Base-by-base conservation (phyloP, 2,113 vertebrate genomes). In the Rhadina sibilatrix region DNA sequence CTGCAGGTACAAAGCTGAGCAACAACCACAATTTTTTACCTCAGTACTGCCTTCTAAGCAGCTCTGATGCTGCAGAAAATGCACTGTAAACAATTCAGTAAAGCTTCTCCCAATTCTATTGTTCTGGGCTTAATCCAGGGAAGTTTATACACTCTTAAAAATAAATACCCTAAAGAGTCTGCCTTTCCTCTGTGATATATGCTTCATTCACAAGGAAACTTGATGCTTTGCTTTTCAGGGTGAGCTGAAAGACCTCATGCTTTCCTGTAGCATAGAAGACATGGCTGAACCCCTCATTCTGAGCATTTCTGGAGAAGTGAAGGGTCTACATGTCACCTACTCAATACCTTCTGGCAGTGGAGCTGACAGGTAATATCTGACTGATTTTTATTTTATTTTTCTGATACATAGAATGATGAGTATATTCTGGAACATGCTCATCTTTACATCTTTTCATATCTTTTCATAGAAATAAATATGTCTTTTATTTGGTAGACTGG, bases 241-340 rank as follows among this genome's bases (percentile, higher is more conserved):
- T 47, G 97, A 98, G 70, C 92, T 99, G 93, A 98, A 94, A 5
- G 95, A 98, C 12, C 97, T 99, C 35, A 79, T n/a, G 44, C 98
- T 99, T 56, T 90, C 97, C 65, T 99, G 99, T 94, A 95, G 97
- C 12, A 96, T 99, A 89, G 97, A 98, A 85, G 98, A 98, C 68
- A 99, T 99, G 98, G 88, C 71, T 74, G 97, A 98, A 19, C 98
- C 98, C 6, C 98, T 99, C 52, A 94, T 98, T 47, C 94, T 99
- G 44, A 94, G 95, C 23, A 97, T 99, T 87, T 96, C 96, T 35
- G 98, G 97, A 82, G 98, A 98, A 87, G 96, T 98, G 49, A 98
- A 97, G 95, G 98, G 96, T 19, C 97, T 99, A 27, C 94, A 89
- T 1, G 97, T 99, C 82, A 98, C 97, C 31, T 98, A 99, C 68